A percentile compares a stretch with the other conserved stretches of the same genome.
phyloP scores from a whole-genome alignment of 1,140 invertebrate species.

The Pogonus chalceus region DNA sequence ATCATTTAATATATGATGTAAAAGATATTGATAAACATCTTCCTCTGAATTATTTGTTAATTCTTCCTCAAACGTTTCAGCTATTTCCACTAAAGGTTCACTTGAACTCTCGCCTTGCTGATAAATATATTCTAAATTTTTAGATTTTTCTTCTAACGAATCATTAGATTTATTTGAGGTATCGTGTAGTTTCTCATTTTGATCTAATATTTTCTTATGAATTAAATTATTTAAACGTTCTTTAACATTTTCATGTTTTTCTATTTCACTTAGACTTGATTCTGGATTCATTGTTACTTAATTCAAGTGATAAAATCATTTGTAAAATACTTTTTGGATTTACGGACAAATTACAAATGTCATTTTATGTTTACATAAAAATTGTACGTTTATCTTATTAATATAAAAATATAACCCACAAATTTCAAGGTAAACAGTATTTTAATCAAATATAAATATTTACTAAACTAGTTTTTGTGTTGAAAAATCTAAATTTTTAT shows the following conservation, averaged over 20 bases:
- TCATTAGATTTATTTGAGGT: background rate
- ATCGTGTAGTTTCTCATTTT: background rate
- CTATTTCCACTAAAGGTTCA: background rate
- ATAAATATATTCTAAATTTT: background rate
- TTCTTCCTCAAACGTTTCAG: background rate
- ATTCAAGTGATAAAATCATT: background rate
- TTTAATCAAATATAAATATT: too few relatives aligned
- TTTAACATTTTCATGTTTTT: constrained; percentile 4
- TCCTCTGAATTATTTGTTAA: background rate
- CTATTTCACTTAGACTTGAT: background rate
- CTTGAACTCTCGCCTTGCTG: background rate
- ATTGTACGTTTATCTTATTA: too few relatives aligned
- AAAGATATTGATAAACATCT: background rate
- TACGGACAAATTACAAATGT: too few relatives aligned
- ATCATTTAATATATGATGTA: background rate
- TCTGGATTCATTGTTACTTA: background rate
- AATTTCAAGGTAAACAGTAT: too few relatives aligned
- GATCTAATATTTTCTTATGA: background rate
- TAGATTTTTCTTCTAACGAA: background rate
- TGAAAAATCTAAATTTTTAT: too few relatives aligned
- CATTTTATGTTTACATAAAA: too few relatives aligned
- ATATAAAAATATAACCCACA: too few relatives aligned
- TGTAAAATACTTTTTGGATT: too few relatives aligned
- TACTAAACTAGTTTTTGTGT: too few relatives aligned
- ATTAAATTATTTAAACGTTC: constrained; percentile 1